Evolutionary conservation across 2,113 vertebrate species (phyloP).

Genomic region (Tautogolabrus adspersus): DNA sequence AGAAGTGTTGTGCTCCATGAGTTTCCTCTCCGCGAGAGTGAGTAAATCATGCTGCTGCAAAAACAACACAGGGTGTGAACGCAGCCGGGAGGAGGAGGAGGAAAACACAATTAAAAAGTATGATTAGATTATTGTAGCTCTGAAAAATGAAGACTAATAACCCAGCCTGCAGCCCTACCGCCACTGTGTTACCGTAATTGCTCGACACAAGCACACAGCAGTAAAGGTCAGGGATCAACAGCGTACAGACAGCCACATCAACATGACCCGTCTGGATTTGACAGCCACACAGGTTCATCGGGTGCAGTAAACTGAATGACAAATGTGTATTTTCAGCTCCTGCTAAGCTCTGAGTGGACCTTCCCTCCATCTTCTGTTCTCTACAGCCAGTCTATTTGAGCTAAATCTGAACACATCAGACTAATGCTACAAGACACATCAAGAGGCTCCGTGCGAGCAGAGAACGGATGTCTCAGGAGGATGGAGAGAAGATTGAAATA

Average conservation of each 20-base stretch:
- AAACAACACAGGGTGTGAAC: constrained; percentile 1
- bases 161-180: not conserved
- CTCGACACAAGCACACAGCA: constrained; percentile 14
- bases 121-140: constrained; percentile 26
- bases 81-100: constrained; percentile 1
- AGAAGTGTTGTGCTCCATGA: not conserved
- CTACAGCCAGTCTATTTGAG: constrained; percentile 24
- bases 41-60: constrained; percentile 20
- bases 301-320: constrained; percentile 44
- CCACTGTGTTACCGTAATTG: constrained; percentile 35
- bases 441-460: constrained; percentile 19
- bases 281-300: constrained; percentile 38
- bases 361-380: constrained; percentile 28
- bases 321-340: constrained; percentile 51
- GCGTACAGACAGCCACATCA: constrained; percentile 41
- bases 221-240: constrained; percentile 43
- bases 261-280: constrained; percentile 45
- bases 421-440: constrained; percentile 46
- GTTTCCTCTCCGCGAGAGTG: not conserved
- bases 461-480: constrained; percentile 6
- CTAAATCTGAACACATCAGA: constrained; percentile 58
- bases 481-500: constrained; percentile 24
- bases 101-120: constrained; percentile 35
- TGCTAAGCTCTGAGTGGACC: constrained; percentile 35
- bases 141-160: constrained; percentile 40